Evolutionary conservation across 2,888 invertebrate genomes (phyloP), one percentile per base, ranked within the genome.

Genomic region (Hoplodrina ambigua): DNA sequence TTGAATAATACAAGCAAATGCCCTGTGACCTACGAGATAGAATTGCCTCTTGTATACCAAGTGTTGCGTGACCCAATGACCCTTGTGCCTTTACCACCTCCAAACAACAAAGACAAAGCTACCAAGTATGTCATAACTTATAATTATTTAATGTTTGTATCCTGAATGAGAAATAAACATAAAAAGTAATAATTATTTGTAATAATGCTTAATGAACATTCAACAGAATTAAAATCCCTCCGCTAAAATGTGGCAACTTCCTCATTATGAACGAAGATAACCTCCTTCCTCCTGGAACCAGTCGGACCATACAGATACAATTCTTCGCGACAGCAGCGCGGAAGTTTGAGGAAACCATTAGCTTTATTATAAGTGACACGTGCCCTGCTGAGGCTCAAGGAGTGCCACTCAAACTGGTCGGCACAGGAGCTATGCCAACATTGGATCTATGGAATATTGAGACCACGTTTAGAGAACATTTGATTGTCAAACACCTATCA

Each of bases 1-100:
- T 87, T 97, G 33, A 96, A 96, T 79, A 97, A 97, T 85, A 96
- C 91, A 0, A 97, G 97, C 74, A 95, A 95, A 87, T 97, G 97
- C 85, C 94, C 96, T 0, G 95, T 97, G 15, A 93, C 93, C 0
- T 97, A 96, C 73, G 92, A 93, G 79, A 94, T 96, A 57, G 81
- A 93, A 64, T 77, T 96, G 57, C 95, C 95, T 17, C 50, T 69
- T 6, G 66, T 89, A 77, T 94, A 94, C 72, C 89, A 85, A 73
- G 30, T 53, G 1, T 1, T 0, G 1, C 71, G 46, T 13, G 89
- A 91, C 33, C 86, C 89, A 11, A 4, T 6, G 17, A 80, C 82
- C 5, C 6, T 57, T 17, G 80, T 84, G 33, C 66, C 83, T 44
- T 66, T 80, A 15, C 44, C 73, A n/a, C 44, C 81, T 46, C 13